These are phyloP conservation scores for Columba janthina DNA, from an alignment of 2,113 vertebrate species.

Conservation along the genomic window DNA sequence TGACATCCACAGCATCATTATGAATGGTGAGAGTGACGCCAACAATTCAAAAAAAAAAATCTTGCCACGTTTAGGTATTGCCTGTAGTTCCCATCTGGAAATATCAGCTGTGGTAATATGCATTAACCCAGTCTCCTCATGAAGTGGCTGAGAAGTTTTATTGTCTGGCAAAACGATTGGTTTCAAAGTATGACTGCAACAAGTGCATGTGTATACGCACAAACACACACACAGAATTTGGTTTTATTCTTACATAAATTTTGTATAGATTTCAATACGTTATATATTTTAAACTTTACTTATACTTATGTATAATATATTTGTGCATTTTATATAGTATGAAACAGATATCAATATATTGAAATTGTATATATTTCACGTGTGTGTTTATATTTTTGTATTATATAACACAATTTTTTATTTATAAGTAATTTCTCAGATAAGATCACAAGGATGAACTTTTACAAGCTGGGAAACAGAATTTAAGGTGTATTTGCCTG, in stretches of 20 bases:
- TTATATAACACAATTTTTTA: background rate
- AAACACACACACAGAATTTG: background rate
- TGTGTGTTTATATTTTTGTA: background rate
- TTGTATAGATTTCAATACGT: background rate
- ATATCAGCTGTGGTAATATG: background rate
- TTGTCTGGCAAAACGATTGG: background rate
- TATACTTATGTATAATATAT: background rate
- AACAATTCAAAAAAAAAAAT: background rate
- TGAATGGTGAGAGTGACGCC: background rate
- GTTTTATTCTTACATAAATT: background rate
- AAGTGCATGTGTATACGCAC: rapidly evolving
- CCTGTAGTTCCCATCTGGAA: background rate
- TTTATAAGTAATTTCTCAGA: background rate
- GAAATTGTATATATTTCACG: background rate
- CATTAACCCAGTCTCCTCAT: background rate
- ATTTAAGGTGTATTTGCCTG: background rate
- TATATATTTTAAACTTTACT: background rate
- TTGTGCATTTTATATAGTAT: background rate
- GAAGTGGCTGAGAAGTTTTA: background rate
- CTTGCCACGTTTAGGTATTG: background rate
- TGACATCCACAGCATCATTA: background rate
- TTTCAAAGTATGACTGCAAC: background rate
- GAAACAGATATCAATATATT: rapidly evolving
- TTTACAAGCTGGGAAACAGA: background rate
- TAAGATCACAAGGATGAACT: background rate